Percentiles rank a stretch among this genome's conserved stretches.
These are phyloP conservation scores for Phoebastria nigripes DNA, from an alignment of 2,797 vertebrate species.

Conservation along the genomic window DNA sequence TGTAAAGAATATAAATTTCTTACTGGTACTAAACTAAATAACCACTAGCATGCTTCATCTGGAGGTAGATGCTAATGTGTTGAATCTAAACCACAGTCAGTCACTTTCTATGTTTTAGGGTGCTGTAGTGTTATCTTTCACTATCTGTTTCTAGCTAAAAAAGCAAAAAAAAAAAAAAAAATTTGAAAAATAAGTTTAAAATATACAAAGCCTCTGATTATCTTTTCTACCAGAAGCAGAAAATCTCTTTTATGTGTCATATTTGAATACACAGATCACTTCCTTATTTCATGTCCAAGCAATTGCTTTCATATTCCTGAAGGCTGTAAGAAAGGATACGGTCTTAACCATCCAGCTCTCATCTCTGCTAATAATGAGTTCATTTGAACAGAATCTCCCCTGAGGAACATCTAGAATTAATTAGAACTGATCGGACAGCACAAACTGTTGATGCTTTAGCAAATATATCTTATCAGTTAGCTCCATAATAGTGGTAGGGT, in stretches of 20 bases:
- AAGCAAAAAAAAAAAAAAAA: neutral
- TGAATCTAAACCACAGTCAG: neutral
- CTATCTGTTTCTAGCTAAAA: neutral
- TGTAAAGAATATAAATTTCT: constrained; percentile 7
- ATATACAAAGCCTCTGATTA: neutral
- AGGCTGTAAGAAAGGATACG: neutral
- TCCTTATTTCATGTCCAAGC: neutral
- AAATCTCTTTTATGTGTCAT: neutral
- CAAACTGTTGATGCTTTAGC: neutral
- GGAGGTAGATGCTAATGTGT: neutral
- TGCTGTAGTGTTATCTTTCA: neutral
- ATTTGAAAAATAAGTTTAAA: neutral
- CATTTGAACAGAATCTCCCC: neutral
- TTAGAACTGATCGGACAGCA: constrained; percentile 2
- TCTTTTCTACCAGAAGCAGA: neutral
- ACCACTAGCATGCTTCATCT: neutral
- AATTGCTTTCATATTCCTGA: neutral
- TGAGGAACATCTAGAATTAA: constrained; percentile 50
- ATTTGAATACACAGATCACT: neutral
- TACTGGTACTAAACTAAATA: neutral
- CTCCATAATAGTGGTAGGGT: neutral
- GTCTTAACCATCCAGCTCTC: neutral
- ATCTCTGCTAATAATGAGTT: constrained; percentile 11
- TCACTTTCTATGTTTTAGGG: neutral
- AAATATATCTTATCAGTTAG: constrained; percentile 5